A percentile compares a stretch with the other conserved stretches of the same genome.
These are phyloP conservation scores for Triplophysa yarkandensis DNA, from an alignment of 2,797 vertebrate genomes.

Conservation along the genomic window DNA sequence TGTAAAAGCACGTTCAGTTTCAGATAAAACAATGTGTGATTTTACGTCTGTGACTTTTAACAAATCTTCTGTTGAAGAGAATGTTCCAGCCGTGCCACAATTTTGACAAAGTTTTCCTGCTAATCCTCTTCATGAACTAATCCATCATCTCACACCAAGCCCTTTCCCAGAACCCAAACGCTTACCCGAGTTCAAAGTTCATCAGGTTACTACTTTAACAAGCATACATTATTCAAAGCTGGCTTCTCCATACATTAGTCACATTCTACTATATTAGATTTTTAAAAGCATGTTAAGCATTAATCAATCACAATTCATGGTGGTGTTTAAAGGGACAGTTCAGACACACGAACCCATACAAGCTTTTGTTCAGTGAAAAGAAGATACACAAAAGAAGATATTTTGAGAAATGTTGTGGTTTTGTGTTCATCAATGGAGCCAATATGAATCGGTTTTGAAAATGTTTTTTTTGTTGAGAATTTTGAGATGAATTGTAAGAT, in stretches of 20 bases:
- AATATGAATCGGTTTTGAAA: too few relatives aligned
- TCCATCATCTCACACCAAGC: slow-evolving; percentile 22
- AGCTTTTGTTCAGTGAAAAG: too few relatives aligned
- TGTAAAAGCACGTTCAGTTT: not conserved
- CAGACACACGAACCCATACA: too few relatives aligned
- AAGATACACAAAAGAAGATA: too few relatives aligned
- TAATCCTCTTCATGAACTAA: slow-evolving; percentile 40
- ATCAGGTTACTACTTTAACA: not conserved
- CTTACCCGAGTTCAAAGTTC: slow-evolving; percentile 20
- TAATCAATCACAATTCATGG: too few relatives aligned
- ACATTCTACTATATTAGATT: not conserved
- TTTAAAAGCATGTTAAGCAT: not conserved
- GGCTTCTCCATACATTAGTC: not conserved
- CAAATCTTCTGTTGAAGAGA: slow-evolving; percentile 18
- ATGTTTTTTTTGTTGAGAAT: too few relatives aligned
- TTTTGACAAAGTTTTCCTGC: not conserved
- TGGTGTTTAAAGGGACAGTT: too few relatives aligned
- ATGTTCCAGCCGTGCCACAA: slow-evolving; percentile 6
- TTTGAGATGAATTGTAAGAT: not conserved
- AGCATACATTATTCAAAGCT: not conserved
- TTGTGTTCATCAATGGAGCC: too few relatives aligned
- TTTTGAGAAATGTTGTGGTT: too few relatives aligned
- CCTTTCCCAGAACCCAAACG: not conserved
- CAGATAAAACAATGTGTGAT: not conserved
- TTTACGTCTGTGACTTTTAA: slow-evolving; percentile 14